Evolutionary conservation across 2,113 vertebrate species (phyloP).

Genomic region (Eubucco bourcierii): DNA sequence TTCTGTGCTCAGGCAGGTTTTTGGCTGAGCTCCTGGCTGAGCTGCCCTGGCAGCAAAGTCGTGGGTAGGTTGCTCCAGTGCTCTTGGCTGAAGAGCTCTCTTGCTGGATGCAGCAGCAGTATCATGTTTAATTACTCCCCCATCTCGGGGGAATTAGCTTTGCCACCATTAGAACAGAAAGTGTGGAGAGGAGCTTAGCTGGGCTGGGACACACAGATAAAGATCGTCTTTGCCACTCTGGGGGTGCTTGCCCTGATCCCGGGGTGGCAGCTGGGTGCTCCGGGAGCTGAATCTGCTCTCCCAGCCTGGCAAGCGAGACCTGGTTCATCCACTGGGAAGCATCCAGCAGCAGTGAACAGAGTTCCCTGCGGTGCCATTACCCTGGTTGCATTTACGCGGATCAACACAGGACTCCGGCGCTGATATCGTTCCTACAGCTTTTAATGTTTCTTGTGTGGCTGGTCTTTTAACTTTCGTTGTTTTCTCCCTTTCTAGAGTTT

Average conservation of each 20-base stretch:
- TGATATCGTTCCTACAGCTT: too few relatives aligned
- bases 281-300: not conserved
- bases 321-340: not conserved
- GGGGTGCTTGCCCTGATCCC: not conserved
- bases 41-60: not conserved
- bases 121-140: not conserved
- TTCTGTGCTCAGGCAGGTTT: not conserved
- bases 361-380: not conserved
- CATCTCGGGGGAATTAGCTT: not conserved
- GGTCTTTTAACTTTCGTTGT: not conserved
- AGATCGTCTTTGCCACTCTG: not conserved
- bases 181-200: not conserved
- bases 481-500: not conserved
- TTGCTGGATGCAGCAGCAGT: not conserved
- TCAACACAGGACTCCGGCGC: too few relatives aligned
- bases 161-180: not conserved
- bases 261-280: not conserved
- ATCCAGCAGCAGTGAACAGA: not conserved
- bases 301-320: not conserved
- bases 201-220: not conserved
- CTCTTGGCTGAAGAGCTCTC: not conserved
- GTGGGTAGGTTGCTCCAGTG: not conserved
- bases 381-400: not conserved
- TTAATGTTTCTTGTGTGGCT: too few relatives aligned
- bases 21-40: not conserved